Conservation (phyloP, 1,140 invertebrate genomes). For the Meloidogyne hapla region DNA sequence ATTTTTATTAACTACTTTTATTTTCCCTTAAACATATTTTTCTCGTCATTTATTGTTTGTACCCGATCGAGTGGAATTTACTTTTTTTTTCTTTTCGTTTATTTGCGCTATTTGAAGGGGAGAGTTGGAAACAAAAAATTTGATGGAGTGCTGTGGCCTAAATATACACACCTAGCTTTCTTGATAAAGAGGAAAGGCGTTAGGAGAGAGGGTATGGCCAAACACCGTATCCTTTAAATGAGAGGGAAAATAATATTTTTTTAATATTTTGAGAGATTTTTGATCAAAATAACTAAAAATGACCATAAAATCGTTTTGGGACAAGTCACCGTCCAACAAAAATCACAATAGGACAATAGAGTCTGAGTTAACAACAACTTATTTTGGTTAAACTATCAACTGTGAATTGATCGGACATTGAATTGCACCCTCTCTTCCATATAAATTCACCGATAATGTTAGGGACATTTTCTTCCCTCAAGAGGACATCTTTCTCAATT, state of each 20-base stretch:
- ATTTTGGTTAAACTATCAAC: no score
- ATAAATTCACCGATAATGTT: no score
- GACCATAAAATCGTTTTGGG: no score
- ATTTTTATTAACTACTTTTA: background rate
- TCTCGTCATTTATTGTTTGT: no score
- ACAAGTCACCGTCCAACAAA: no score
- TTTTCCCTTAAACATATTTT: background rate
- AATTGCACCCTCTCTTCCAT: no score
- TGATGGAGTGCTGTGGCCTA: constrained; percentile 4
- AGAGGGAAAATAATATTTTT: background rate
- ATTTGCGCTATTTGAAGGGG: constrained; percentile 1
- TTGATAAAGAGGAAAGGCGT: background rate
- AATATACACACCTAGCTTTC: background rate
- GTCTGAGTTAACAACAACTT: no score
- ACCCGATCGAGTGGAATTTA: background rate
- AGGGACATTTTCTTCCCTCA: no score
- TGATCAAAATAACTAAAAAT: background rate
- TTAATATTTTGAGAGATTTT: background rate
- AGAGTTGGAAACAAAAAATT: background rate
- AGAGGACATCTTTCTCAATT: background rate
- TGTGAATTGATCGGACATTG: no score
- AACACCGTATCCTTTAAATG: background rate
- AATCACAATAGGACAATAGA: no score
- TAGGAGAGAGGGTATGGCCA: background rate
- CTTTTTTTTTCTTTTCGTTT: background rate